Percentiles rank a stretch among this genome's conserved stretches.
Evolutionary conservation across 2,888 invertebrate species (phyloP).

Genomic region (Agrotis exclamationis): DNA sequence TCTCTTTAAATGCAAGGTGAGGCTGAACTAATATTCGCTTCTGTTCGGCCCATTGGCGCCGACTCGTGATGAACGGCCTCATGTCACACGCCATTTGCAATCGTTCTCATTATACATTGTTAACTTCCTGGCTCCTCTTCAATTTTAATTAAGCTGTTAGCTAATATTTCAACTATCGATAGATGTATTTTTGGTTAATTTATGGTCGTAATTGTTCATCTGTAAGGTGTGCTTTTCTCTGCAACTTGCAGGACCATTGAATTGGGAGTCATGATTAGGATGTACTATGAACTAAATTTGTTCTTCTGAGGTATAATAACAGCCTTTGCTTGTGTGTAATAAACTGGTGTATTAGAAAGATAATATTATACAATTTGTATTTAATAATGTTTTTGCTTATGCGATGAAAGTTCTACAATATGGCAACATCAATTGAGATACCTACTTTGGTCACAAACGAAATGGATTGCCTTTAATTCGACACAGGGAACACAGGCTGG

Average conservation of each 20-base stretch:
- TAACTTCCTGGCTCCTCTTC: conserved; percentile 40
- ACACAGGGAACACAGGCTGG: neutral
- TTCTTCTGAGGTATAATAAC: too few species aligned
- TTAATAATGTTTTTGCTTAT: too few species aligned
- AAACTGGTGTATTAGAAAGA: too few species aligned
- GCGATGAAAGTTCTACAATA: too few species aligned
- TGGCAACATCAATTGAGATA: too few species aligned
- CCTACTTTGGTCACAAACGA: too few species aligned
- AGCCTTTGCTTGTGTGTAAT: too few species aligned
- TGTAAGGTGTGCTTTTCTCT: neutral
- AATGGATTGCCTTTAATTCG: neutral
- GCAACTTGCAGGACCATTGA: too few species aligned
- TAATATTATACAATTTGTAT: too few species aligned
- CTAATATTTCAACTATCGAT: conserved; percentile 43
- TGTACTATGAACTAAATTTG: too few species aligned
- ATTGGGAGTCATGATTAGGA: too few species aligned
- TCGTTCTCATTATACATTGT: conserved; percentile 45
- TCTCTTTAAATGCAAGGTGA: conserved; percentile 63
- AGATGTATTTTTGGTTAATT: conserved; percentile 37
- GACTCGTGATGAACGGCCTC: conserved; percentile 62
- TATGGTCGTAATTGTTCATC: neutral
- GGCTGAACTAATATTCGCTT: conserved; percentile 52
- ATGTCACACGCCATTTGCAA: conserved; percentile 50
- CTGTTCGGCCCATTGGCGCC: conserved; percentile 62
- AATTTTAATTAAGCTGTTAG: conserved; percentile 40